Percentiles rank a stretch among this genome's conserved stretches.
Evolutionary conservation across 1,140 invertebrate species (phyloP).

Genomic region (Cherax destructor): DNA sequence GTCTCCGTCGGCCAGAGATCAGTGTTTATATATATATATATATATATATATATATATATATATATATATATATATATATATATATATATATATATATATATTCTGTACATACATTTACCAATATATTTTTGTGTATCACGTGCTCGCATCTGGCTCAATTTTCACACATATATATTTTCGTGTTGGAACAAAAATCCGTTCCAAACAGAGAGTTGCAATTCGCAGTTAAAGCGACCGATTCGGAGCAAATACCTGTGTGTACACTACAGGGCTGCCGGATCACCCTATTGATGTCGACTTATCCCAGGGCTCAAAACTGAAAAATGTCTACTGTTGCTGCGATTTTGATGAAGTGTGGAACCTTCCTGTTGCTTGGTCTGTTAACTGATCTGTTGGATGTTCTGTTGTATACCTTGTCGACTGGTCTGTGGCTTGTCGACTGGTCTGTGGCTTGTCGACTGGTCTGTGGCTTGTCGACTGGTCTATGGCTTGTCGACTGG

Average conservation of each 20-base stretch:
- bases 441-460: too few species aligned
- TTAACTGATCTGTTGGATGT: not conserved
- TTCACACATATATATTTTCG: not conserved
- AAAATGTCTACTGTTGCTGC: not conserved
- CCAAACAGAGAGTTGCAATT: not conserved
- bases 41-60: too few species aligned
- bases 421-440: too few species aligned
- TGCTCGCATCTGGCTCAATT: not conserved
- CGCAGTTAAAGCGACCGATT: conserved; percentile 9
- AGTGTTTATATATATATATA: too few species aligned
- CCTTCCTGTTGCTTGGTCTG: not conserved
- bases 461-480: too few species aligned
- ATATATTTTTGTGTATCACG: not conserved
- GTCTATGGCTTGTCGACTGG: too few species aligned
- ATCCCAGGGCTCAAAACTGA: not conserved
- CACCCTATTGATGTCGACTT: not conserved
- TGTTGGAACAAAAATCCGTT: not conserved
- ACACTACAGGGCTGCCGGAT: not conserved
- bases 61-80: too few species aligned
- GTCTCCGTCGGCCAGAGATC: too few species aligned
- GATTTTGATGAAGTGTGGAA: not conserved
- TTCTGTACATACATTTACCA: too few species aligned
- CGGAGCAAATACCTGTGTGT: not conserved
- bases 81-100: too few species aligned
- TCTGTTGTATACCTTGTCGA: too few species aligned